These are phyloP conservation scores for Onychomys arenicola DNA, from an alignment of 2,797 vertebrate species.

Conservation along the genomic window DNA sequence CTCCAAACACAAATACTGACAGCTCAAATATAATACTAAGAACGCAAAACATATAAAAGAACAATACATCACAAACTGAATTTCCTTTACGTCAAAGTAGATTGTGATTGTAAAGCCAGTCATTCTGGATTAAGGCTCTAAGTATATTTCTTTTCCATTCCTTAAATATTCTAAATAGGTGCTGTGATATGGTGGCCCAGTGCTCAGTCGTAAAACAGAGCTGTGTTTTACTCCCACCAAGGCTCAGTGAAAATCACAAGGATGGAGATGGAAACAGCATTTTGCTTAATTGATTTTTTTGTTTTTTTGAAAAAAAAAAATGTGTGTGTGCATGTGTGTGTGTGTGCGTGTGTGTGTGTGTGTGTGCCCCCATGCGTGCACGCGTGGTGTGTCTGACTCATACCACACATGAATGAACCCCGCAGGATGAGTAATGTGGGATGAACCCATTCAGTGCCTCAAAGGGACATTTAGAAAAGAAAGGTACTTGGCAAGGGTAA, in stretches of 20 bases:
- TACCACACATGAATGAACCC: neutral
- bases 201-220: neutral
- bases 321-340: neutral
- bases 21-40: neutral
- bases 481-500: slow-evolving; percentile 20
- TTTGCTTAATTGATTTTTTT: neutral
- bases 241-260: neutral
- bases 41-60: neutral
- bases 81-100: neutral
- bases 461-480: neutral
- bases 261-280: neutral
- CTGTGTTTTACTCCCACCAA: neutral
- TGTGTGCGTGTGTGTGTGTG: neutral
- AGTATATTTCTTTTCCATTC: neutral
- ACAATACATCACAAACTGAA: neutral
- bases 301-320: neutral
- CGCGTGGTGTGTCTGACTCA: no score
- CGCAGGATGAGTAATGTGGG: neutral
- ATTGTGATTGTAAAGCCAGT: neutral
- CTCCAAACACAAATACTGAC: neutral
- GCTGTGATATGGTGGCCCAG: neutral
- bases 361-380: no score
- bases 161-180: neutral
- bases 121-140: neutral
- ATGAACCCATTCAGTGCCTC: neutral